phyloP scores from a whole-genome alignment of 1,140 invertebrate species.

The Formica exsecta region DNA sequence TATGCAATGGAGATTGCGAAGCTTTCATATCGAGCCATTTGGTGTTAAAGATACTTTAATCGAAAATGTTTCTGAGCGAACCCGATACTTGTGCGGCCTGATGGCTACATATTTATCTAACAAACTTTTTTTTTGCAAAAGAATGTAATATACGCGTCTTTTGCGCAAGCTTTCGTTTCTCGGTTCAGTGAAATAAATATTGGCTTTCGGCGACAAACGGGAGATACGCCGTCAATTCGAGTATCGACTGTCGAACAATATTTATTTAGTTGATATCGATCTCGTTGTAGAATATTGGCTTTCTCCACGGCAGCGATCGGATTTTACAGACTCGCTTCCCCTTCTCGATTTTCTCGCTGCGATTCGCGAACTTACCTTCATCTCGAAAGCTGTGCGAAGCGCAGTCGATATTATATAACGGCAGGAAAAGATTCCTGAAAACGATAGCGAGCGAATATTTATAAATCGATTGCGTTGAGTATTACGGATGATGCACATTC shows the following conservation, averaged over 20 bases:
- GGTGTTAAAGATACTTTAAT: conserved; percentile 1
- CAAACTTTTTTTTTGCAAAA: conserved; percentile 38
- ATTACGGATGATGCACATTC: not conserved
- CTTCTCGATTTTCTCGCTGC: conserved; percentile 19
- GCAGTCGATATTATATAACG: conserved; percentile 26
- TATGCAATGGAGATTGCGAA: not conserved
- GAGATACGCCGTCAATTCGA: conserved; percentile 68
- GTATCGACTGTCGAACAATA: conserved; percentile 68
- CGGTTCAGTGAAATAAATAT: conserved; percentile 67
- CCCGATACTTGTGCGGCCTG: conserved; percentile 17
- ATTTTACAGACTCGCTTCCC: conserved; percentile 49
- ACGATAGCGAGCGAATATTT: not conserved
- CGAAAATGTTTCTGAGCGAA: conserved; percentile 34
- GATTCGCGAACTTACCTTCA: not conserved
- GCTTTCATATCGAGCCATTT: conserved; percentile 17
- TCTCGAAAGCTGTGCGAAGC: not conserved
- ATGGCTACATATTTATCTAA: conserved; percentile 40
- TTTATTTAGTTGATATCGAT: conserved; percentile 74
- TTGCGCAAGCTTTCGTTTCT: conserved; percentile 32
- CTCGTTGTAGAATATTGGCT: conserved; percentile 73
- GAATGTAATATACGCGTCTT: conserved; percentile 53
- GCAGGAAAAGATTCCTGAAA: not conserved
- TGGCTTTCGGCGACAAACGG: conserved; percentile 57
- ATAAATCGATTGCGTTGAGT: not conserved
- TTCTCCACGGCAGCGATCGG: conserved; percentile 49